These are phyloP conservation scores for Lacanobia wlatinum DNA, from an alignment of 2,888 invertebrate genomes.

Conservation along the genomic window DNA sequence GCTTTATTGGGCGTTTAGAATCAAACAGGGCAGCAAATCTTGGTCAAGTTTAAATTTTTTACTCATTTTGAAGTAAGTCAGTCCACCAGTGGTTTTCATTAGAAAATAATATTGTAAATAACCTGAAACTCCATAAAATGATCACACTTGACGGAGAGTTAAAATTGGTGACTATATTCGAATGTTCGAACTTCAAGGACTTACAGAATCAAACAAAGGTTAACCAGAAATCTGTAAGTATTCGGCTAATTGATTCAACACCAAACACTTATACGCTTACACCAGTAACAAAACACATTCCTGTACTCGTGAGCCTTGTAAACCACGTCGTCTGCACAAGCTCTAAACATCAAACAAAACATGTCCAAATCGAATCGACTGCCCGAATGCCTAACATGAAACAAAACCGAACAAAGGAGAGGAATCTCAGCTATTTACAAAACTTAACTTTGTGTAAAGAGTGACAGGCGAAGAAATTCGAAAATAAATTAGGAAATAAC, in stretches of 20 bases:
- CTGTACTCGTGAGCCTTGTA: conserved; percentile 6
- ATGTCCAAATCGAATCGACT: conserved; percentile 49
- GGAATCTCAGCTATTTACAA: conserved; percentile 63
- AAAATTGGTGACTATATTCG: background rate
- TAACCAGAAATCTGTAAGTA: conserved; percentile 6
- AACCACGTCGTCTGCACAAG: conserved; percentile 18
- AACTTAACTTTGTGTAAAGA: conserved; percentile 41
- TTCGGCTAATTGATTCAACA: conserved; percentile 41
- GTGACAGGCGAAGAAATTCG: conserved; percentile 78
- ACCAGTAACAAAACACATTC: conserved; percentile 31
- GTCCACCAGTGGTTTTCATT: too few species aligned
- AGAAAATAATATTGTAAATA: background rate
- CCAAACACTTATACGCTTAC: conserved; percentile 30
- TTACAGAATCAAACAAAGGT: background rate
- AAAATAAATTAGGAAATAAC: conserved; percentile 72
- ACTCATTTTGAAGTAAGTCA: too few species aligned
- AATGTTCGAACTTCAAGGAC: background rate
- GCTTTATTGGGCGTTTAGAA: too few species aligned
- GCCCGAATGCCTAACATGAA: conserved; percentile 62
- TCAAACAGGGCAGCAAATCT: too few species aligned
- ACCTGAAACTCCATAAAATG: background rate
- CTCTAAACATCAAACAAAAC: conserved; percentile 56
- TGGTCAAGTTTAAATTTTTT: too few species aligned
- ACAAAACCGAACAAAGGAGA: conserved; percentile 60
- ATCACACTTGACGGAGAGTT: background rate